Conservation (phyloP, 2,113 vertebrate species). For the Tragelaphus buxtoni region DNA sequence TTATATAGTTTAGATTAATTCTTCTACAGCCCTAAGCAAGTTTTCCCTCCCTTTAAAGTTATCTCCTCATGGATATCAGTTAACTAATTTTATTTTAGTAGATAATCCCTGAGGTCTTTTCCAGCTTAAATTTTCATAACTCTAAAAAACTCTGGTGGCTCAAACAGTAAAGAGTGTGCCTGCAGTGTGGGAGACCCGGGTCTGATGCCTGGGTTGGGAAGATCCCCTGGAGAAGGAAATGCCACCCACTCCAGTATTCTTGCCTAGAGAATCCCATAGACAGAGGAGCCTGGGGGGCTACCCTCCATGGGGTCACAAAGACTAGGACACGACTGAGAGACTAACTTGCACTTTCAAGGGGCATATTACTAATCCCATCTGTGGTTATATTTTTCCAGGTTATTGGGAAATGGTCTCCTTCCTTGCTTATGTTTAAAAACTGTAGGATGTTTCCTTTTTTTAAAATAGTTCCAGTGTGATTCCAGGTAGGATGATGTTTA, state of each 20-base stretch:
- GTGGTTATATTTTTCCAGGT: not conserved
- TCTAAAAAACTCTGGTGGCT: not conserved
- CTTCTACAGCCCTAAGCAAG: not conserved
- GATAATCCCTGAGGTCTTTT: not conserved
- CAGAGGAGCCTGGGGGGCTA: not conserved
- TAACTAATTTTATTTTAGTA: conserved; percentile 18
- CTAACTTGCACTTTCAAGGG: not conserved
- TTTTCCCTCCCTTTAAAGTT: not conserved
- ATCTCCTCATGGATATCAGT: not conserved
- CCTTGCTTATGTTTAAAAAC: not conserved
- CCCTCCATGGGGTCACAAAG: not conserved
- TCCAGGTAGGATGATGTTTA: not conserved
- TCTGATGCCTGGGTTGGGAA: not conserved
- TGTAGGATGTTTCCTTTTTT: not conserved
- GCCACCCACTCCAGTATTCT: not conserved
- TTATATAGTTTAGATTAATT: not conserved
- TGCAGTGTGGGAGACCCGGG: not conserved
- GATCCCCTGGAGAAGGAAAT: not conserved
- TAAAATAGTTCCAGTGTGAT: not conserved
- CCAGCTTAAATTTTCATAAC: not conserved
- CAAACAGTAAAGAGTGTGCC: not conserved
- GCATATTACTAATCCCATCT: not conserved
- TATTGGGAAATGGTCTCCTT: not conserved
- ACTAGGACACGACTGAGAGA: not conserved
- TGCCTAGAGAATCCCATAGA: not conserved